Evolutionary conservation across 2,888 invertebrate genomes (phyloP), one percentile per base, ranked within the genome.

Genomic region (Acronicta leporina): DNA sequence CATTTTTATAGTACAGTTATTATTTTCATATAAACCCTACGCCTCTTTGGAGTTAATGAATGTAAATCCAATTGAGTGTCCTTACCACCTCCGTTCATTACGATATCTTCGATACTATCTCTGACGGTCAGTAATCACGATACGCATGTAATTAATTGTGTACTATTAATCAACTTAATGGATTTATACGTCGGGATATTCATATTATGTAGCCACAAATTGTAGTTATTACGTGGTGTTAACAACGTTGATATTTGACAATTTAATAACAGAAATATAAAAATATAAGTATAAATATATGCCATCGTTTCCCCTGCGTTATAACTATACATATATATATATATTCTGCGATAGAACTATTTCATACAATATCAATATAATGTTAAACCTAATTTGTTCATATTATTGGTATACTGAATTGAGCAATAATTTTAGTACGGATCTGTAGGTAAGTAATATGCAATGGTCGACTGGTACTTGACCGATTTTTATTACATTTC

Each of bases 51-150:
- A 63, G 45, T 54, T 60, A 73, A 73, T 69, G 8, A 59, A 53
- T 65, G 56, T 59, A 51, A 74, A 58, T 65, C 47, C 33, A 57
- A 49, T 69, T 59, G 45, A 13, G 16, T 49, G 56, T 56, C 65
- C 65, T 69, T 49, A 65, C 44, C 61, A 72, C 50, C 52, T 66
- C 55, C 43, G 8, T 33, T 27, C 45, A 55, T 72, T 74, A 69
- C 62, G 9, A 25, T 54, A 58, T 74, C 58, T 60, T 74, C 52
- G 55, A 74, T 74, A 59, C 46, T 57, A 74, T 74, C 51, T 65
- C 46, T 59, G 56, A 69, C 43, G 65, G 48, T 44, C 75, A 50
- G 27, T 45, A 55, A 52, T 55, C 25, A 57, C 52, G 43, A 45
- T 60, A 66, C 60, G 47, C 38, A 38, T 38, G 38, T 59, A 66